Percentiles rank a stretch among this genome's conserved stretches.
These are phyloP conservation scores for Synergus umbraculus DNA, from an alignment of 2,888 invertebrate species.

Conservation along the genomic window DNA sequence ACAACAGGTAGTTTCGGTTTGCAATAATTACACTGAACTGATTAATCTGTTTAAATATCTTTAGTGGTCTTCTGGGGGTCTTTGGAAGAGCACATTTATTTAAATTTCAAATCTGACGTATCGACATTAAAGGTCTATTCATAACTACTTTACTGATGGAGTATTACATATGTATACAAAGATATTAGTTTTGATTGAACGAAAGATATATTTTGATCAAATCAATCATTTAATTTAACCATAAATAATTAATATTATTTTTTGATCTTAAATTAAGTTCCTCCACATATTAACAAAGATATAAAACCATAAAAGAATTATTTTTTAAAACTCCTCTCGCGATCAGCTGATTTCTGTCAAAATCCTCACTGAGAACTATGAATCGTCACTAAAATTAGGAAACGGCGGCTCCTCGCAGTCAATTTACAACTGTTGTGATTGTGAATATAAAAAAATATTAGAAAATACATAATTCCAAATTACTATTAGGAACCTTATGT, in stretches of 20 bases:
- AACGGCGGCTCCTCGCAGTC: neutral
- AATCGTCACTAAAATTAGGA: neutral
- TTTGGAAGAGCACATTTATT: neutral
- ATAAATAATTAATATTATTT: neutral
- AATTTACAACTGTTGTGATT: neutral
- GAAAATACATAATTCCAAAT: neutral
- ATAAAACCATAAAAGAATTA: too few relatives aligned
- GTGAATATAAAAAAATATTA: neutral
- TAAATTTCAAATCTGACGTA: neutral
- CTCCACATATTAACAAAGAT: neutral
- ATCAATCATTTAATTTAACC: neutral
- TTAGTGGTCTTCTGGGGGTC: too few relatives aligned
- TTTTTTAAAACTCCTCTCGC: neutral
- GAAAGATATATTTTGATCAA: too few relatives aligned
- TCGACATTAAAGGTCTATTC: neutral
- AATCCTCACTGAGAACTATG: neutral
- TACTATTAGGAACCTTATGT: neutral
- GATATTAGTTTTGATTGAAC: too few relatives aligned
- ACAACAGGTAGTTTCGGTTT: neutral
- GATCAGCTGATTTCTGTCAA: slow-evolving; percentile 9
- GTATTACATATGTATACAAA: too few relatives aligned
- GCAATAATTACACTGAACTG: neutral
- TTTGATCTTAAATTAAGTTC: neutral
- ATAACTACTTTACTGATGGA: neutral
- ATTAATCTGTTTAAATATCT: too few relatives aligned